Percentiles rank a stretch among this genome's conserved stretches.
Conservation (phyloP, 2,888 invertebrate species). For the Merodon equestris region DNA sequence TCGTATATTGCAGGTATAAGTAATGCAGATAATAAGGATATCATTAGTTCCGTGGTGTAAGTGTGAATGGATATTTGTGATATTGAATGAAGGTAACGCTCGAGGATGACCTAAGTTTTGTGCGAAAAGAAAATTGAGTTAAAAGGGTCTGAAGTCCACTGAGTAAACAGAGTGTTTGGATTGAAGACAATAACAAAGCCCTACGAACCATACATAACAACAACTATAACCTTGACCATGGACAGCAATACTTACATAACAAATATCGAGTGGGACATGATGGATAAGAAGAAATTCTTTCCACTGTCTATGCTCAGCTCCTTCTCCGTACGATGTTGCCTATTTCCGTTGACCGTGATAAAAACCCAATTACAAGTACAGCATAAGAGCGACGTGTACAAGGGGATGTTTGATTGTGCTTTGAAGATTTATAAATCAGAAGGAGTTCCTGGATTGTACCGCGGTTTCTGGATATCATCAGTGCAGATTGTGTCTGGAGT, state of each 20-base stretch:
- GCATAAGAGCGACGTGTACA: slow-evolving; percentile 89
- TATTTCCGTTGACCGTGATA: slow-evolving; percentile 95
- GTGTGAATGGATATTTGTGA: slow-evolving; percentile 25
- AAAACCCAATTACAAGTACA: slow-evolving; percentile 95
- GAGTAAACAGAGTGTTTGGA: background rate
- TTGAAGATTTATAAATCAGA: slow-evolving; percentile 91
- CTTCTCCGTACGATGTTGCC: slow-evolving; percentile 82
- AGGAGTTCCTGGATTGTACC: slow-evolving; percentile 92
- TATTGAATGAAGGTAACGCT: slow-evolving; percentile 15
- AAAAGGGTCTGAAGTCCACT: slow-evolving; percentile 43
- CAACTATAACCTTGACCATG: slow-evolving; percentile 45
- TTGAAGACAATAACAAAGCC: background rate
- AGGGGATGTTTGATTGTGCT: slow-evolving; percentile 93
- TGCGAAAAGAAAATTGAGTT: slow-evolving; percentile 7
- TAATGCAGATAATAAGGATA: slow-evolving; percentile 49
- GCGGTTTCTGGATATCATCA: slow-evolving; percentile 97
- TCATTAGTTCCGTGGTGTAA: slow-evolving; percentile 25
- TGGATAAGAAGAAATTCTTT: slow-evolving; percentile 96
- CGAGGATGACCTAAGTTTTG: slow-evolving; percentile 59
- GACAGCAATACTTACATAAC: slow-evolving; percentile 81
- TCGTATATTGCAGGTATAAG: slow-evolving; percentile 43
- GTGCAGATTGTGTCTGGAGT: slow-evolving; percentile 92
- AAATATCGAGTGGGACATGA: slow-evolving; percentile 98
- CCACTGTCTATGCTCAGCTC: slow-evolving; percentile 93
- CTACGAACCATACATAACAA: slow-evolving; percentile 7